A percentile compares a stretch with the other conserved stretches of the same genome.
phyloP scores from a whole-genome alignment of 2,888 invertebrate species.

The Ypsolopha scabrella region DNA sequence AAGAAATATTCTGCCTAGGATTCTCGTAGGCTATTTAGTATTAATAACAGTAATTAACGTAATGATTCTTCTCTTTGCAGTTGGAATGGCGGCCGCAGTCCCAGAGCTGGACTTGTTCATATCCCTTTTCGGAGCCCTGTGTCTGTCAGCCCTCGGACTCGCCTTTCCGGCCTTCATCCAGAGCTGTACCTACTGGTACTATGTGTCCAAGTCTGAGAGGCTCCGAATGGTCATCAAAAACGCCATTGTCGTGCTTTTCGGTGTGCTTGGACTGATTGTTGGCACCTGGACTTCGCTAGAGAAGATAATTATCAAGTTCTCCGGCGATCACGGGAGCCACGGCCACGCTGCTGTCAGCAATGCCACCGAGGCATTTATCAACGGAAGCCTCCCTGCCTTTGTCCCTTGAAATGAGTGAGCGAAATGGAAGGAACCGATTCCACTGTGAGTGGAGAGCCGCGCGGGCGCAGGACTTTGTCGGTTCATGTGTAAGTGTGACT shows the following conservation, averaged over 20 bases:
- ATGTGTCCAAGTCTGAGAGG: conserved; percentile 64
- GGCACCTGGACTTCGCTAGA: conserved; percentile 78
- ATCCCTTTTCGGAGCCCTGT: conserved; percentile 89
- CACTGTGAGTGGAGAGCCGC: not conserved
- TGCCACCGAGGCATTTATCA: conserved; percentile 12
- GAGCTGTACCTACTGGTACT: conserved; percentile 84
- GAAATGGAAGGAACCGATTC: not conserved
- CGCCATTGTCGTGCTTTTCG: conserved; percentile 73
- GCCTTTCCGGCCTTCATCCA: conserved; percentile 93
- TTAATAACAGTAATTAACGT: too few species aligned
- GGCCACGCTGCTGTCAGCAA: conserved; percentile 11
- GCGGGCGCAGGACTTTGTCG: not conserved
- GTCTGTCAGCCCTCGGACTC: conserved; percentile 88
- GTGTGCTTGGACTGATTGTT: conserved; percentile 74
- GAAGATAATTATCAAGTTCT: conserved; percentile 72
- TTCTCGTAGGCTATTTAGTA: conserved; percentile 1
- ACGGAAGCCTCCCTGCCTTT: conserved; percentile 13
- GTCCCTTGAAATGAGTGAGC: conserved; percentile 9
- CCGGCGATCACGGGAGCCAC: conserved; percentile 13
- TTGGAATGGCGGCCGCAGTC: conserved; percentile 85
- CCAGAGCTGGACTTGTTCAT: conserved; percentile 87
- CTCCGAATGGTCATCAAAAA: conserved; percentile 73
- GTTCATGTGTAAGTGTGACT: not conserved
- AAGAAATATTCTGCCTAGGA: too few species aligned
- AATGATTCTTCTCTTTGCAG: conserved; percentile 56